Conservation (phyloP, 1,140 invertebrate genomes). For the Phthorimaea operculella region DNA sequence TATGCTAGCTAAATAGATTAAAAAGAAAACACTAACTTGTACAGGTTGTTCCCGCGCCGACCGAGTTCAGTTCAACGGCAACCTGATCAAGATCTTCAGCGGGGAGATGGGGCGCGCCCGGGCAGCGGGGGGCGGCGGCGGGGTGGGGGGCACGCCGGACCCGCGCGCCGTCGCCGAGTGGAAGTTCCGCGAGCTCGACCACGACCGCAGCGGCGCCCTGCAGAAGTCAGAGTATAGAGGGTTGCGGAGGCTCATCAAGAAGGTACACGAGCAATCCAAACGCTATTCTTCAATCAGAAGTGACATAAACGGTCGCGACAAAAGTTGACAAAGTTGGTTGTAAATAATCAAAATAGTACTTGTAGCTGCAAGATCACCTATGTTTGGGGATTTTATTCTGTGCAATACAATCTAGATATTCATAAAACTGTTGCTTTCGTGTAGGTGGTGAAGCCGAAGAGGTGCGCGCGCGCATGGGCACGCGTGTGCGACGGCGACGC, state of each 20-base stretch:
- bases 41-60: constrained; percentile 76
- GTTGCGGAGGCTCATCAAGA: constrained; percentile 82
- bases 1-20: too few species aligned
- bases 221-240: constrained; percentile 84
- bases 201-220: constrained; percentile 78
- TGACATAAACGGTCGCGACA: too few species aligned
- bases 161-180: constrained; percentile 76
- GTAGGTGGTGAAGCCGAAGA: constrained; percentile 83
- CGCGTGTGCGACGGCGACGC: constrained; percentile 85
- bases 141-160: constrained; percentile 19
- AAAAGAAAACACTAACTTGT: background rate
- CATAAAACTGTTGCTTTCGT: background rate
- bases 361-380: too few species aligned
- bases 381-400: too few species aligned
- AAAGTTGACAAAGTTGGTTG: too few species aligned
- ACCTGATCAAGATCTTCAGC: constrained; percentile 84
- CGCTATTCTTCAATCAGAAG: too few species aligned
- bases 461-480: constrained; percentile 89
- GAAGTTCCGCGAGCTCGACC: constrained; percentile 88
- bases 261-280: constrained; percentile 68
- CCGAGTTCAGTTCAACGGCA: constrained; percentile 81
- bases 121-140: constrained; percentile 17
- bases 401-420: too few species aligned
- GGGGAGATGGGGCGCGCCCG: constrained; percentile 75
- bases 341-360: too few species aligned